Evolutionary conservation across 2,888 invertebrate species (phyloP).

Genomic region (Hirtodrosophila cameraria): DNA sequence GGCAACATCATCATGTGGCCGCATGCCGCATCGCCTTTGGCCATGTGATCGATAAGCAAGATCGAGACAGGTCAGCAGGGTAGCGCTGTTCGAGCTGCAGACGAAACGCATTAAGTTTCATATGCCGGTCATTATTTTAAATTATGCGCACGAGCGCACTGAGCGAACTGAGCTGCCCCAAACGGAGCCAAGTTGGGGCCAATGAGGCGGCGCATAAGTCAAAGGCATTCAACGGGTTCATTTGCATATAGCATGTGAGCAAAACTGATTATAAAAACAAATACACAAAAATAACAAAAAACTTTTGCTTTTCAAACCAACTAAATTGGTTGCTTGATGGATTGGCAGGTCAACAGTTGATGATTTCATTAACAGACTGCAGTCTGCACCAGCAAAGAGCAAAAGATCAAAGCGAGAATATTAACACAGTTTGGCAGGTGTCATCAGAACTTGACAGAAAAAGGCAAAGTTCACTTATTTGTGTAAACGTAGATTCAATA

Average conservation of each 20-base stretch:
- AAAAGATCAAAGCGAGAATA: constrained; percentile 20
- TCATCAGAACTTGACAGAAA: neutral
- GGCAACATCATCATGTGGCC: constrained; percentile 48
- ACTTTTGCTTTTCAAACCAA: constrained; percentile 61
- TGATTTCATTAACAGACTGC: constrained; percentile 58
- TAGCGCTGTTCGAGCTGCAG: constrained; percentile 31
- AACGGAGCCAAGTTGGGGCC: constrained; percentile 10
- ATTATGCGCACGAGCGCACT: constrained; percentile 77
- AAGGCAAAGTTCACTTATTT: neutral
- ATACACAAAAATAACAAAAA: constrained; percentile 9
- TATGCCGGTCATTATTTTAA: constrained; percentile 76
- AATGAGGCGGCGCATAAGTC: constrained; percentile 63
- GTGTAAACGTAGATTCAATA: neutral
- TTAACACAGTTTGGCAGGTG: constrained; percentile 28
- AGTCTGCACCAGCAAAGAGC: neutral
- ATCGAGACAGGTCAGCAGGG: constrained; percentile 29
- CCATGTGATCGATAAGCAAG: constrained; percentile 70
- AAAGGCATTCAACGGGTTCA: constrained; percentile 66
- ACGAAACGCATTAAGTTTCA: constrained; percentile 78
- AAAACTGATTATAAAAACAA: constrained; percentile 52
- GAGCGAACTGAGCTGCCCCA: constrained; percentile 49
- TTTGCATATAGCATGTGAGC: constrained; percentile 66
- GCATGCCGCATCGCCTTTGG: constrained; percentile 32
- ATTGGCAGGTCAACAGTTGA: constrained; percentile 60
- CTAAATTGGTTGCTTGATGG: constrained; percentile 56